These are phyloP conservation scores for Enteromius anoplus DNA, from an alignment of 2,797 vertebrate genomes.

Conservation along the genomic window DNA sequence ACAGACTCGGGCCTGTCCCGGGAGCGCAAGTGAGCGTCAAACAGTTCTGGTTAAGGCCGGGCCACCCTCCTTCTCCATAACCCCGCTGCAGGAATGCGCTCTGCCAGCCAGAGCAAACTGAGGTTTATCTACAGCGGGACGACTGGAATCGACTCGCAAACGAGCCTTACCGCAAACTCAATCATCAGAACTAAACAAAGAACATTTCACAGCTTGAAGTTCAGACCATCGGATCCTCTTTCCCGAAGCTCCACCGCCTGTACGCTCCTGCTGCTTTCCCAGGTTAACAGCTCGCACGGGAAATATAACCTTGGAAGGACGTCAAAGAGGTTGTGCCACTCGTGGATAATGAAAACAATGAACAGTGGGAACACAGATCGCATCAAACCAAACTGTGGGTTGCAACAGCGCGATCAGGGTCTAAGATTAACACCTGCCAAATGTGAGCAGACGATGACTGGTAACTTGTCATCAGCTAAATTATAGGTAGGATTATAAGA, in stretches of 20 bases:
- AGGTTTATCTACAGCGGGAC: constrained; percentile 71
- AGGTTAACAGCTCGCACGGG: constrained; percentile 18
- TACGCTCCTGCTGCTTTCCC: constrained; percentile 31
- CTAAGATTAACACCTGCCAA: neutral
- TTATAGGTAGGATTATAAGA: too few relatives aligned
- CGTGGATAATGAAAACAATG: constrained; percentile 27
- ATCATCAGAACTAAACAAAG: constrained; percentile 67
- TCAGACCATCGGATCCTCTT: constrained; percentile 45
- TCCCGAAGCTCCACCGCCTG: constrained; percentile 20
- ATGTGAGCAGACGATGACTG: neutral
- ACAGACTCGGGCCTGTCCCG: constrained; percentile 49
- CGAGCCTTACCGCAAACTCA: constrained; percentile 69
- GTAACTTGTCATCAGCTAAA: neutral
- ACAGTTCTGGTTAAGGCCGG: constrained; percentile 34
- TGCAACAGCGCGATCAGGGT: neutral
- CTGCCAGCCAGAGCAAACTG: constrained; percentile 66
- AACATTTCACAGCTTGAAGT: constrained; percentile 51
- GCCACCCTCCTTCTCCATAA: constrained; percentile 44
- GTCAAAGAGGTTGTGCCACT: constrained; percentile 18
- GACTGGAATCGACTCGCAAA: constrained; percentile 67
- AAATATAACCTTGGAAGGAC: constrained; percentile 20
- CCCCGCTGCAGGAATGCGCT: constrained; percentile 51
- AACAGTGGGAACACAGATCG: constrained; percentile 25
- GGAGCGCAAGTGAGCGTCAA: constrained; percentile 25
- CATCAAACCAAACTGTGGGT: constrained; percentile 7